Evolutionary conservation across 2,113 vertebrate genomes (phyloP), one percentile per base, ranked within the genome.

Genomic region (Hippocampus mohnikei): DNA sequence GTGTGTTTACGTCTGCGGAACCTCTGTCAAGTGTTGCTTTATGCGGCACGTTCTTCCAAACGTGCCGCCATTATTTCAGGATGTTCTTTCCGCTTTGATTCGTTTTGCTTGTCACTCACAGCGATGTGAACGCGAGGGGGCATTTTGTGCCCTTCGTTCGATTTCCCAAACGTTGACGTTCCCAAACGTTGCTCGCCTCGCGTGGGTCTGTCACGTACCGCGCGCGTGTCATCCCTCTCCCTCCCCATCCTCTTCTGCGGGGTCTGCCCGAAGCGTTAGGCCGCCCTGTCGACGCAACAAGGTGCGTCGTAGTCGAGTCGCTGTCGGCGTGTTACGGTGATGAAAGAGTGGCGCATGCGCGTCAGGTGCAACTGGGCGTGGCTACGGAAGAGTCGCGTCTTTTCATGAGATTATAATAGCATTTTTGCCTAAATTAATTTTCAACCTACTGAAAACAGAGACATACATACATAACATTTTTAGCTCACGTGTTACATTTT

Each of bases 191-290:
- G 33, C 58, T 33, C 27, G 48, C 61, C 53, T 67, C 48, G 59
- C 53, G 55, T 67, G 27, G 67, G 71, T 70, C 62, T 70, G 66
- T 72, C 55, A 72, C 48, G 60, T 59, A 44, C 27, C 27, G 15
- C 8, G 58, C 15, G 58, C 18, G 27, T 33, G 29, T n/a, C 10
- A 1, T 23, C 21, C 11, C 3, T 3, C 9, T 13, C 40, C 15
- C 10, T 1, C 23, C 62, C n/a, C 61, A 13, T 21, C 16, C 63
- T 25, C 60, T 71, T 75, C 27, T 67, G 63, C 44, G 41, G 71
- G 74, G 25, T 9, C 5, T 12, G 67, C 68, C 78, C 59, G 75
- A 52, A 55, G 73, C 25, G 60, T 20, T 53, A 76, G 72, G 62
- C 78, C 76, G 74, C 5, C 67, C 0, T 20, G 10, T 63, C 12